Evolutionary conservation across 1,140 invertebrate genomes (phyloP).

Genomic region (Carcinoscorpius rotundicauda): DNA sequence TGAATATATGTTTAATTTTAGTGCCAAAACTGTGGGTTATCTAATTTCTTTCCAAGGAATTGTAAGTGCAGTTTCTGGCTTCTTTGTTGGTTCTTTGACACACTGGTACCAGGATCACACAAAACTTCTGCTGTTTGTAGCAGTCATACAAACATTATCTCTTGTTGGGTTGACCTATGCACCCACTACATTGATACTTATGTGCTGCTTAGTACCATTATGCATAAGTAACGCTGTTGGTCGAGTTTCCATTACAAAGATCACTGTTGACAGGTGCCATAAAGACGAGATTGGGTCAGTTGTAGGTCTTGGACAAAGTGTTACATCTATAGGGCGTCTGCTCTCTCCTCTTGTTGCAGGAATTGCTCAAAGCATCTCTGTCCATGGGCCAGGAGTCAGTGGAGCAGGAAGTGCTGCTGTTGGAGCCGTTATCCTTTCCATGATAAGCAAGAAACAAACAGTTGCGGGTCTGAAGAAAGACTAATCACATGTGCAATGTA

Average conservation of each 20-base stretch:
- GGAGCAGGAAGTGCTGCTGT: background rate
- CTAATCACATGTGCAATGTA: no score
- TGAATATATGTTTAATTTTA: constrained; percentile 28
- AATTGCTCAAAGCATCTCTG: background rate
- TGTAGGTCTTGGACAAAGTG: constrained; percentile 31
- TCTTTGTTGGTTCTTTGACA: constrained; percentile 29
- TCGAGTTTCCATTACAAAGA: constrained; percentile 28
- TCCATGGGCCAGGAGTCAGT: background rate
- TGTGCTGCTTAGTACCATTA: constrained; percentile 27
- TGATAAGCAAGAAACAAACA: background rate
- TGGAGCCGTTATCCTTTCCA: background rate
- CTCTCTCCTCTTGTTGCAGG: constrained; percentile 29
- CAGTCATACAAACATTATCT: constrained; percentile 22
- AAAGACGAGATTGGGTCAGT: constrained; percentile 28
- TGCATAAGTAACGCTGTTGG: constrained; percentile 30
- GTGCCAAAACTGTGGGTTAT: constrained; percentile 31
- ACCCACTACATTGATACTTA: constrained; percentile 22
- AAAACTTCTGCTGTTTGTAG: constrained; percentile 27
- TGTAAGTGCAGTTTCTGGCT: constrained; percentile 29
- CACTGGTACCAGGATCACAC: constrained; percentile 28
- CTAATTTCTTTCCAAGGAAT: constrained; percentile 32
- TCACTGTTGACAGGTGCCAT: constrained; percentile 27
- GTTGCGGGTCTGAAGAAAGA: no score
- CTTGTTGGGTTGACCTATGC: constrained; percentile 22
- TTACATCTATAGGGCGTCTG: constrained; percentile 32